Evolutionary conservation across 2,888 invertebrate species (phyloP), one percentile per base, ranked within the genome.

Genomic region (Steinernema scapterisci): DNA sequence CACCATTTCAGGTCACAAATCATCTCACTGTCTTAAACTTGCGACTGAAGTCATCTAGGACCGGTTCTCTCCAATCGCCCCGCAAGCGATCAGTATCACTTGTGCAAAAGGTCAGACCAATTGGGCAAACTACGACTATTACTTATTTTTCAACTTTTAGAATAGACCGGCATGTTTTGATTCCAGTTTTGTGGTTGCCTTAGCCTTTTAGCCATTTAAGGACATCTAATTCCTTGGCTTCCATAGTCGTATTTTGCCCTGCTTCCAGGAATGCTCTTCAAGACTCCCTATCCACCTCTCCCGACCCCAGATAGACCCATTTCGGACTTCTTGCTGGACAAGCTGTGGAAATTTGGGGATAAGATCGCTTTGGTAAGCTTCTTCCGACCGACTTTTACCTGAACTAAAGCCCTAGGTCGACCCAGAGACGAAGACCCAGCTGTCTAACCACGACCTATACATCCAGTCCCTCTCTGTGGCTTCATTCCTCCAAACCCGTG

Each of bases 401-500:
- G 3, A 27, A 16, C 31, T 63, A 11, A 25, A 31, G 5, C 13
- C 13, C 31, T 21, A 75, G 75, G 23, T 75, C n/a, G 16, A 21
- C 16, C 73, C 75, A 19, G 73, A 75, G 23, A 74, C 52, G 9
- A 21, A 48, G 1, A n/a, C 38, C 51, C 13, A 23, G 43, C 43
- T 54, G n/a, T 11, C 54, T 21, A 52, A 75, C 43, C 31, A 23
- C n/a, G 56, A 75, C n/a, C 43, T 73, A 31, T 71, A 73, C 70
- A 43, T 72, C 16, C 77, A 77, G 70, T 72, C 75, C 13, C 73
- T 75, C 43, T 78, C 79, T 1, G 77, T 79, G 0, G 73, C 80
- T 48, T 76, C 80, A 5, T 82, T 78, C 73, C 74, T 82, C 9
- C 73, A 82, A 16, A 45, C 70, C 9, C 77, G 75, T 19, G 75